phyloP scores from a whole-genome alignment of 2,797 vertebrate genomes.

The Caiman crocodilus region DNA sequence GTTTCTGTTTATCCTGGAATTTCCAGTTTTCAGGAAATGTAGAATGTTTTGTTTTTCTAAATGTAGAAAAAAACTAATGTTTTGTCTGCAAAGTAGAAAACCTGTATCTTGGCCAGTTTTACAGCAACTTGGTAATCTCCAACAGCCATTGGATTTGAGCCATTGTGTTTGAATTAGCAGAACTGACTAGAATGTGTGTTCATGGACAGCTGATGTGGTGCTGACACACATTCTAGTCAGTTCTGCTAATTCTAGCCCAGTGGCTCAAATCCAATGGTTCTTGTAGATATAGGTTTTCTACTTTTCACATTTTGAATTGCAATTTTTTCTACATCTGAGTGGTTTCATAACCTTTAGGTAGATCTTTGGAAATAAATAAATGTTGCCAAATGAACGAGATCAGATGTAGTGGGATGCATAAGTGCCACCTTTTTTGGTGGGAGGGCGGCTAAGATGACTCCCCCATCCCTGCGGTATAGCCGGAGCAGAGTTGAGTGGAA shows the following conservation, averaged over 20 bases:
- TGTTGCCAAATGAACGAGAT: background rate
- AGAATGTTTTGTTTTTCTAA: background rate
- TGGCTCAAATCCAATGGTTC: too few species aligned
- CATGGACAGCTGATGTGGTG: fast-evolving
- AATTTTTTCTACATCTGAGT: background rate
- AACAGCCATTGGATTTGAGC: fast-evolving
- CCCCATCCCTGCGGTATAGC: too few species aligned
- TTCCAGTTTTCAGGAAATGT: background rate
- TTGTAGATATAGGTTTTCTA: background rate
- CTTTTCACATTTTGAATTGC: too few species aligned
- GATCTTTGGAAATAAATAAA: background rate
- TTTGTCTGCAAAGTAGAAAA: too few species aligned
- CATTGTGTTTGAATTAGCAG: fast-evolving
- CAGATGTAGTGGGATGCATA: too few species aligned
- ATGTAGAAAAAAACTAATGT: too few species aligned
- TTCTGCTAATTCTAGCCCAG: background rate
- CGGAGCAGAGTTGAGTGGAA: too few species aligned
- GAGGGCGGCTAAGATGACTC: too few species aligned
- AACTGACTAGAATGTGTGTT: fast-evolving
- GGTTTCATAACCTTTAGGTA: background rate
- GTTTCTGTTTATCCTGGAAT: too few species aligned
- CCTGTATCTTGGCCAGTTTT: too few species aligned
- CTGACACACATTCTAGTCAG: background rate
- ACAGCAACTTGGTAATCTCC: background rate
- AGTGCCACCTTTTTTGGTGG: too few species aligned